Conservation (phyloP, 2,888 invertebrate species). For the Torymus aiolomorphi region DNA sequence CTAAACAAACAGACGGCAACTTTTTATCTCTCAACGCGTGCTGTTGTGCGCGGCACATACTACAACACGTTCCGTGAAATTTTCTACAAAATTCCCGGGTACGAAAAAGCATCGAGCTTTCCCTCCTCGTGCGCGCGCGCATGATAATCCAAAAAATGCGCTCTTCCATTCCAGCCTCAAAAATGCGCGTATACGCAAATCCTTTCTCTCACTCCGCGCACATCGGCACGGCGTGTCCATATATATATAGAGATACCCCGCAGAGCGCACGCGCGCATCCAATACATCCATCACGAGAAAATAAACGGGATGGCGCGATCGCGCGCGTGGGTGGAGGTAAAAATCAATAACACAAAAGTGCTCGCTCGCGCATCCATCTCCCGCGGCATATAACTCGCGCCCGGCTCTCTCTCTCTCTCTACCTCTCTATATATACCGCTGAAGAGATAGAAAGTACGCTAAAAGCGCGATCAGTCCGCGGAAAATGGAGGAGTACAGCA, state of each 20-base stretch:
- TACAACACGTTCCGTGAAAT: no score
- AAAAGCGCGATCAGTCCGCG: conserved; percentile 39
- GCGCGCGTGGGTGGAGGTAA: neutral
- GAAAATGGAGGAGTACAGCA: conserved; percentile 37
- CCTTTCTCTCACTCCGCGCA: no score
- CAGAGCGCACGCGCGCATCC: neutral
- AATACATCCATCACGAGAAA: conserved; percentile 39
- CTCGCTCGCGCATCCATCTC: neutral
- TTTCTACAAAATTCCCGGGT: no score
- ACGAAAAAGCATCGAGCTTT: no score
- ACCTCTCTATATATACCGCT: neutral
- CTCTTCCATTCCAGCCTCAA: no score
- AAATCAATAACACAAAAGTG: conserved; percentile 43
- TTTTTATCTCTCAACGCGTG: no score
- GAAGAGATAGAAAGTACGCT: conserved; percentile 1
- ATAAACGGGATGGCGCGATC: conserved; percentile 33
- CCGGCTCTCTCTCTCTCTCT: neutral
- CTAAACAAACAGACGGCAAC: no score
- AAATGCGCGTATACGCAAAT: no score
- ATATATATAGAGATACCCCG: neutral
- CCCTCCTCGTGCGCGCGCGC: no score
- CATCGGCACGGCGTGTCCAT: no score
- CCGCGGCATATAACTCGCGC: neutral
- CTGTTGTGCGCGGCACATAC: no score
- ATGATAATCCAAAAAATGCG: no score